Evolutionary conservation across 2,888 invertebrate genomes (phyloP).

Genomic region (Drosophila cyrtoloma): DNA sequence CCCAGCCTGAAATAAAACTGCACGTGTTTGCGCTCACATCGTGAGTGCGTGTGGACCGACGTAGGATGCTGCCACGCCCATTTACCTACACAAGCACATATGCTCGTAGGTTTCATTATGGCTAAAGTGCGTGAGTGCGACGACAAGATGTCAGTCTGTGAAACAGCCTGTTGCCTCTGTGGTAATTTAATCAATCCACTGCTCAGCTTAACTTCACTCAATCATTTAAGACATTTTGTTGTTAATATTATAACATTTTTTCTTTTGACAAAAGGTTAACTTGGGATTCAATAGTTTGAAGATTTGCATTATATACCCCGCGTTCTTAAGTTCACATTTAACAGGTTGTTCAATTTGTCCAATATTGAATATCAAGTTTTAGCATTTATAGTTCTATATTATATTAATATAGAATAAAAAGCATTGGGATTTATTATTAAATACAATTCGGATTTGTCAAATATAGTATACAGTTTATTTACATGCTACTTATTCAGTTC

Average conservation of each 20-base stretch:
- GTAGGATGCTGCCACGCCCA: slow-evolving; percentile 18
- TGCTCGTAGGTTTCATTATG: slow-evolving; percentile 60
- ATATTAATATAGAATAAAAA: neutral
- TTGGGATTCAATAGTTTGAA: neutral
- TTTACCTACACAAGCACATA: slow-evolving; percentile 38
- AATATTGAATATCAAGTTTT: neutral
- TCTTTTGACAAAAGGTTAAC: neutral
- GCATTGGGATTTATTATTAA: neutral
- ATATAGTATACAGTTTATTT: neutral
- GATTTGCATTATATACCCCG: neutral
- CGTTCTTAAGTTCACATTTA: neutral
- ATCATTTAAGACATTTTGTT: neutral
- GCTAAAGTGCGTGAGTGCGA: slow-evolving; percentile 36
- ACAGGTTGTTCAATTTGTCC: neutral
- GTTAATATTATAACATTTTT: neutral
- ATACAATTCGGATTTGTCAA: neutral
- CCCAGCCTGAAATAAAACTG: slow-evolving; percentile 53
- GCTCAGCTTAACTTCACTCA: neutral
- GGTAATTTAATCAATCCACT: neutral
- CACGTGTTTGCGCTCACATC: slow-evolving; percentile 15
- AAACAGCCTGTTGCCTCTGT: slow-evolving; percentile 15
- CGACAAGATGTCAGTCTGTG: slow-evolving; percentile 37
- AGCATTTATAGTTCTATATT: neutral
- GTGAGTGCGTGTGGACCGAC: slow-evolving; percentile 9
- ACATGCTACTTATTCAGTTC: neutral